phyloP scores from a whole-genome alignment of 1,140 invertebrate species.

The Notospermus geniculatus region DNA sequence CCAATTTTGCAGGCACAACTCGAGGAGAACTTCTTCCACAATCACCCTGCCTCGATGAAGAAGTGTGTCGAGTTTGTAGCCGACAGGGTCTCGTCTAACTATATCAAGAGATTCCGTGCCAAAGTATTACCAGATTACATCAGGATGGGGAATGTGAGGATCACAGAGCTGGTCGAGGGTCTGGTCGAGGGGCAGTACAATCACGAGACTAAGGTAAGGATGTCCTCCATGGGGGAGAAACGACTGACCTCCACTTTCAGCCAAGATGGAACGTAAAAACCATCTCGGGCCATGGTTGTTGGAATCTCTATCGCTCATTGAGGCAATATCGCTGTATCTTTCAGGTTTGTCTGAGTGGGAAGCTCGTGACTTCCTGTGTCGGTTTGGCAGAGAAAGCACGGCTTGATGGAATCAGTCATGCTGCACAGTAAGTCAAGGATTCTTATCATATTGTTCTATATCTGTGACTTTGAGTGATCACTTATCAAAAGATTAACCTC shows the following conservation, averaged over 20 bases:
- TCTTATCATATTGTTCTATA: no score
- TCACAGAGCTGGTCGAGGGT: conserved; percentile 13
- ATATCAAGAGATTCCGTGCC: conserved; percentile 66
- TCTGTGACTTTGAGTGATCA: no score
- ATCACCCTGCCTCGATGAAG: conserved; percentile 69
- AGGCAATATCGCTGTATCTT: no score
- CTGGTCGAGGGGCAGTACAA: conserved; percentile 29
- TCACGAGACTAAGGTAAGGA: conserved; percentile 13
- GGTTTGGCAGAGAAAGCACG: no score
- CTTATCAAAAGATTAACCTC: no score
- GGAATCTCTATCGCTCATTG: no score
- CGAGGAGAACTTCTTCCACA: conserved; percentile 73
- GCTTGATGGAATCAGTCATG: no score
- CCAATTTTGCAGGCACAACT: conserved; percentile 61
- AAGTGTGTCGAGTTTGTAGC: conserved; percentile 74
- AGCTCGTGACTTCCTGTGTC: no score
- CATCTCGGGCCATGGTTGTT: background rate
- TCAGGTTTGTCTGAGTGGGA: no score
- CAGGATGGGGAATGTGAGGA: conserved; percentile 20
- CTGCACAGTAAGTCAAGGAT: no score
- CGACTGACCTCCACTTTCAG: background rate
- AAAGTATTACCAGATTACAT: conserved; percentile 29
- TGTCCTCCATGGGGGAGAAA: conserved; percentile 2
- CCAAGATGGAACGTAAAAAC: no score
- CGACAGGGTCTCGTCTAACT: conserved; percentile 71